phyloP scores from a whole-genome alignment of 2,797 vertebrate species.

The Lacerta bilineata region DNA sequence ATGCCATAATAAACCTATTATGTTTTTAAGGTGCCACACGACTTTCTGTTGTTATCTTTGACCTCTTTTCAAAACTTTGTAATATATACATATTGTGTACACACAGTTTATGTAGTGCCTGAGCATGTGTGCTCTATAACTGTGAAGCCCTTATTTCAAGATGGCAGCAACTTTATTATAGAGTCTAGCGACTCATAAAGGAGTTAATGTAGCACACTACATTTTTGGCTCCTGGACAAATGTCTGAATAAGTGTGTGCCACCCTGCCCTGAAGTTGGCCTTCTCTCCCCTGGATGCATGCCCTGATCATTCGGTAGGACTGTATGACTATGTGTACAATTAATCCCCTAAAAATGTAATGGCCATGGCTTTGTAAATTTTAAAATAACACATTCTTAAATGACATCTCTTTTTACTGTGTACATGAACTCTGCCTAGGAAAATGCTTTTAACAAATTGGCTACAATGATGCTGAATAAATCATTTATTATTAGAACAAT shows the following conservation, averaged over 20 bases:
- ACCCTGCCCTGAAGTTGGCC: not conserved
- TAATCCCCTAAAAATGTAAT: not conserved
- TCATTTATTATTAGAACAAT: slow-evolving; percentile 41
- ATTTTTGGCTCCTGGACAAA: not conserved
- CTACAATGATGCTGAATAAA: slow-evolving; percentile 17
- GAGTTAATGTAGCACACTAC: not conserved
- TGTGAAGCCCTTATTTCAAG: not conserved
- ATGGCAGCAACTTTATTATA: not conserved
- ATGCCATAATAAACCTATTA: too few species aligned
- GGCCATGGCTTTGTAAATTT: accelerated
- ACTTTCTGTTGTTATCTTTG: too few species aligned
- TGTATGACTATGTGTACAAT: not conserved
- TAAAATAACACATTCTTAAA: not conserved
- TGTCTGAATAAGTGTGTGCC: not conserved
- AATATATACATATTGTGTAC: not conserved
- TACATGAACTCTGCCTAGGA: slow-evolving; percentile 18
- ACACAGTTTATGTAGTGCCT: not conserved
- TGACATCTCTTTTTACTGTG: not conserved
- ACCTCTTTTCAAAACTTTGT: not conserved
- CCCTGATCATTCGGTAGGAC: not conserved
- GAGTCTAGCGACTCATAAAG: not conserved
- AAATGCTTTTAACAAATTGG: not conserved
- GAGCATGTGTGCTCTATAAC: not conserved
- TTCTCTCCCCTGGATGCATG: not conserved
- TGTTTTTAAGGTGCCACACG: too few species aligned